phyloP scores from a whole-genome alignment of 2,888 invertebrate genomes.

The Cheilosia vulpina region DNA sequence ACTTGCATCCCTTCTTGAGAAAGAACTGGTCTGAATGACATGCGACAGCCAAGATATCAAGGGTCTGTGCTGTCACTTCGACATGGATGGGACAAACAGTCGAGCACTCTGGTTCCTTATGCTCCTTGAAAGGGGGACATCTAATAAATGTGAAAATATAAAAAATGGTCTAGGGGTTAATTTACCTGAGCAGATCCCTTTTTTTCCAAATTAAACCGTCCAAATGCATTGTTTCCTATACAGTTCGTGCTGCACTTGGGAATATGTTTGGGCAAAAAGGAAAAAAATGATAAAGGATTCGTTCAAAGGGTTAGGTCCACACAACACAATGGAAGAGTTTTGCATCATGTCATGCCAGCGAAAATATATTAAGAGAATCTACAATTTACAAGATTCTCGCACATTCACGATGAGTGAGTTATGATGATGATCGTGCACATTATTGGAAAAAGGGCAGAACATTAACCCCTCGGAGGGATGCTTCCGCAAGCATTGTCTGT shows the following conservation, averaged over 20 bases:
- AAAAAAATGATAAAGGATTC: slow-evolving; percentile 44
- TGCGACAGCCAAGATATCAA: slow-evolving; percentile 74
- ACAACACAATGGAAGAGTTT: slow-evolving; percentile 59
- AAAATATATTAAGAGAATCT: slow-evolving; percentile 72
- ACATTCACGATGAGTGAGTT: slow-evolving; percentile 73
- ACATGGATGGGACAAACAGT: slow-evolving; percentile 58
- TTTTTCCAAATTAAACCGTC: slow-evolving; percentile 35
- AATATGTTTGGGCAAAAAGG: slow-evolving; percentile 1
- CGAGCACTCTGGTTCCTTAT: slow-evolving; percentile 54
- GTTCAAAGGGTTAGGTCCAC: slow-evolving; percentile 66
- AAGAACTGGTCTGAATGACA: slow-evolving; percentile 68
- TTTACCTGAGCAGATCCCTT: slow-evolving; percentile 70
- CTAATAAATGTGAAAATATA: slow-evolving; percentile 46
- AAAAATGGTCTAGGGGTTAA: slow-evolving; percentile 67
- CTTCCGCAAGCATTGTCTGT: slow-evolving; percentile 73
- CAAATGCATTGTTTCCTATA: slow-evolving; percentile 65
- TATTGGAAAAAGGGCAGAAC: slow-evolving; percentile 69
- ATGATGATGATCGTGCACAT: slow-evolving; percentile 74
- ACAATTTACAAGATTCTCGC: slow-evolving; percentile 66
- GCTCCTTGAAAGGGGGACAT: slow-evolving; percentile 62
- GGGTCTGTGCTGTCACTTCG: slow-evolving; percentile 69
- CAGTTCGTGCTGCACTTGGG: slow-evolving; percentile 71
- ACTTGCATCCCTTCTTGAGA: slow-evolving; percentile 56
- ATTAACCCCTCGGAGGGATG: slow-evolving; percentile 69
- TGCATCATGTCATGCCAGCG: slow-evolving; percentile 74